Conservation (phyloP, 2,888 invertebrate genomes). For the Euplagia quadripunctaria region DNA sequence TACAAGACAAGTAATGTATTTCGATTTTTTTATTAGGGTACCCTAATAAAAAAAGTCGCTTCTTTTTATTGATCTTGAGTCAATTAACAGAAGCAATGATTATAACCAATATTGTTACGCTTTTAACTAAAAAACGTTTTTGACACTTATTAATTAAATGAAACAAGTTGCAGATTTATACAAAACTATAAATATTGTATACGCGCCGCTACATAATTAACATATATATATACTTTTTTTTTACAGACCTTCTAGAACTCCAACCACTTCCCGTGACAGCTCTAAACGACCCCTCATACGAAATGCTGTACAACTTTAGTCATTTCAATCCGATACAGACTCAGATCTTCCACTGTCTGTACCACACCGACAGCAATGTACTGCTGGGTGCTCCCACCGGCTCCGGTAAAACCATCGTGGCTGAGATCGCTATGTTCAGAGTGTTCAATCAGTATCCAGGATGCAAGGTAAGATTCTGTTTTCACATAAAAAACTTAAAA, state of each 20-base stretch:
- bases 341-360: slow-evolving; percentile 98
- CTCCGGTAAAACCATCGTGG: slow-evolving; percentile 99
- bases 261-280: slow-evolving; percentile 96
- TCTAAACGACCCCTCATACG: slow-evolving; percentile 91
- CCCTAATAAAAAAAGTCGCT: too few species aligned
- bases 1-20: too few species aligned
- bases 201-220: too few species aligned
- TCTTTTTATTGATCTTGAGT: too few species aligned
- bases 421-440: slow-evolving; percentile 98
- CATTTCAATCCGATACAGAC: slow-evolving; percentile 99
- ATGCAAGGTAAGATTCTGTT: slow-evolving; percentile 88
- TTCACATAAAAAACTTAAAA: not conserved
- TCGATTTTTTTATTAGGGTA: too few species aligned
- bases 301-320: slow-evolving; percentile 95
- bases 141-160: too few species aligned
- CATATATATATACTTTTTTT: slow-evolving; percentile 33
- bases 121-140: too few species aligned
- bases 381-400: slow-evolving; percentile 98
- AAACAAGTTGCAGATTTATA: too few species aligned
- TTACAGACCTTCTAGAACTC: slow-evolving; percentile 94
- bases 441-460: slow-evolving; percentile 94
- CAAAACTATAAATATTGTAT: too few species aligned
- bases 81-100: too few species aligned
- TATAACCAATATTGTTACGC: too few species aligned
- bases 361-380: slow-evolving; percentile 97